Base-by-base conservation (phyloP, 2,888 invertebrate genomes). In the Megalurothrips usitatus region DNA sequence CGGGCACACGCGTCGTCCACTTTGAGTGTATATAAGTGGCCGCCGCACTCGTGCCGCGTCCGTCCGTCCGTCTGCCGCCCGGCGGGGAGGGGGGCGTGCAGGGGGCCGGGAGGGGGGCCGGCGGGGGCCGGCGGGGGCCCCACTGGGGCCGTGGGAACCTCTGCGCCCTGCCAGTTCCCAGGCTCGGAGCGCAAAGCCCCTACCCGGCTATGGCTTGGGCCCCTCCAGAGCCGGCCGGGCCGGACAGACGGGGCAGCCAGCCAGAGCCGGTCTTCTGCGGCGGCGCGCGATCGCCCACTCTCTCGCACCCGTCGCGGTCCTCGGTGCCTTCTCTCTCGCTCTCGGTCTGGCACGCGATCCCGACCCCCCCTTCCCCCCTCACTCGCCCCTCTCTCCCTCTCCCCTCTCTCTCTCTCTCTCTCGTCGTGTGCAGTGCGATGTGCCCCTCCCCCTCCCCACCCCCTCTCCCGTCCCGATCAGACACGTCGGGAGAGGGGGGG, bases 21-120 rank as follows among this genome's bases (percentile, higher is more conserved):
- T 75, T 75, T 75, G 68, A 75, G 68, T 75, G 68, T 75, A 75
- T 75, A 75, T 75, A 75, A 75, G 68, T 75, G 68, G 68, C 68
- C 68, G 68, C 23, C 68, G 26, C 68, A 75, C 68, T 75, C 68
- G 68, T 75, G 68, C 68, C 68, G 23, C 68, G 68, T 23, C 68
- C 68, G 68, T 75, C 23, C 26, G 68, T 12, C 68, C 26, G 68
- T 26, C 68, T 12, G 23, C 68, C 26, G 68, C 26, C 14, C 8
- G 68, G n/a, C 26, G 23, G 68, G 12, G 26, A 10, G 68, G 23
- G 23, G 11, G 23, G n/a, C 68, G 23, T 11, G 68, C 23, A 23
- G 23, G 11, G 68, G 23, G 63, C 19, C 17, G 63, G 68, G 68
- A 23, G 68, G n/a, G 23, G 68, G 68, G 68, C 23, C 68, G 11